Evolutionary conservation across 2,113 vertebrate species (phyloP).

Genomic region (Laticauda colubrina): DNA sequence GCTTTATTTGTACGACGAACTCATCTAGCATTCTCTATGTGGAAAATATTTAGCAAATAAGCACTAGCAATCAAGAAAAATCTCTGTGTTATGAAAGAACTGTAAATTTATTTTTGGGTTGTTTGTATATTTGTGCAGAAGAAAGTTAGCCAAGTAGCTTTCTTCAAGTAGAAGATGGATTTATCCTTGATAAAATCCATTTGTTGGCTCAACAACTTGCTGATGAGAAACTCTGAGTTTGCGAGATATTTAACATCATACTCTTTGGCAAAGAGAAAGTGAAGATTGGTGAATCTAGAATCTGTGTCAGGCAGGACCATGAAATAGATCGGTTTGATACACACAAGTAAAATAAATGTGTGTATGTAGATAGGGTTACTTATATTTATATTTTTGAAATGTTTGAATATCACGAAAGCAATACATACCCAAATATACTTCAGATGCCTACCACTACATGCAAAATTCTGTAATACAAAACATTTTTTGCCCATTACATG

Average conservation of each 20-base stretch:
- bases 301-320: background rate
- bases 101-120: background rate
- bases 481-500: background rate
- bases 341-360: background rate
- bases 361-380: background rate
- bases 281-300: background rate
- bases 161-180: background rate
- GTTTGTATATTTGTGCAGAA: conserved; percentile 2
- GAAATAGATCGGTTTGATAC: background rate
- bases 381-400: background rate
- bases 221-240: background rate
- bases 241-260: background rate
- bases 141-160: background rate
- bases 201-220: background rate
- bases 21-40: background rate
- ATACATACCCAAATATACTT: background rate
- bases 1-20: background rate
- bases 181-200: background rate
- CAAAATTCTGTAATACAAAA: background rate
- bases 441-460: background rate
- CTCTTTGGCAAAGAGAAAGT: background rate
- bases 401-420: background rate
- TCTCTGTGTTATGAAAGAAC: background rate
- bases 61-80: conserved; percentile 1
- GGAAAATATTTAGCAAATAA: conserved; percentile 23